phyloP scores from a whole-genome alignment of 1,140 invertebrate species.

The Pachypeltis micranthus region DNA sequence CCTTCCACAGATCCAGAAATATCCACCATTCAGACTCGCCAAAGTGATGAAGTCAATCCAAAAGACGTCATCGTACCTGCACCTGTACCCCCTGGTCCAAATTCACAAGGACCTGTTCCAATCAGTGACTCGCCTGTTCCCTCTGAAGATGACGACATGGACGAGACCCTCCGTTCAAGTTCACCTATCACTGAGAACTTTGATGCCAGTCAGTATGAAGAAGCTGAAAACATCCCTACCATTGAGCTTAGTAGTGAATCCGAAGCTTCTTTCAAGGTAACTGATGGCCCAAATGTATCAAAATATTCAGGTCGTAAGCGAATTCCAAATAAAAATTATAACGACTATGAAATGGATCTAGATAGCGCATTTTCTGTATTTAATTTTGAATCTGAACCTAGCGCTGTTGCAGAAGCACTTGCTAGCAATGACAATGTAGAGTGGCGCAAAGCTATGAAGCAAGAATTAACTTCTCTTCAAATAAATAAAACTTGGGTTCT shows the following conservation, averaged over 20 bases:
- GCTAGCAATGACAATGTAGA: conserved; percentile 1
- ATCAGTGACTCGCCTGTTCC: neutral
- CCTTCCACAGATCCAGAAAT: neutral
- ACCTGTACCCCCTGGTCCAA: neutral
- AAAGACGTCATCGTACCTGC: neutral
- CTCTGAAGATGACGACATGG: neutral
- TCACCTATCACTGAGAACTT: neutral
- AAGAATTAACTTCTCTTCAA: conserved; percentile 32
- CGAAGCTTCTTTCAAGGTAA: neutral
- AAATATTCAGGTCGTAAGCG: neutral
- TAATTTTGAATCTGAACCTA: neutral
- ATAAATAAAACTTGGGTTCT: conserved; percentile 34
- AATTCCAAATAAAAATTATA: neutral
- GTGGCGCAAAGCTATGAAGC: conserved; percentile 33
- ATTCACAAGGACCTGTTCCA: neutral
- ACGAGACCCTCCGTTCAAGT: neutral
- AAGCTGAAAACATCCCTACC: neutral
- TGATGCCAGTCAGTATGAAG: neutral
- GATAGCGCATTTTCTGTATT: too few species aligned
- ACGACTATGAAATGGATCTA: neutral
- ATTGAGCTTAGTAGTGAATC: neutral
- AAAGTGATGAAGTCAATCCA: neutral
- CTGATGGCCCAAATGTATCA: neutral
- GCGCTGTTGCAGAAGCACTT: neutral
- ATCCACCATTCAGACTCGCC: neutral